Evolutionary conservation across 2,797 vertebrate species (phyloP).

Genomic region (Microcaecilia unicolor): DNA sequence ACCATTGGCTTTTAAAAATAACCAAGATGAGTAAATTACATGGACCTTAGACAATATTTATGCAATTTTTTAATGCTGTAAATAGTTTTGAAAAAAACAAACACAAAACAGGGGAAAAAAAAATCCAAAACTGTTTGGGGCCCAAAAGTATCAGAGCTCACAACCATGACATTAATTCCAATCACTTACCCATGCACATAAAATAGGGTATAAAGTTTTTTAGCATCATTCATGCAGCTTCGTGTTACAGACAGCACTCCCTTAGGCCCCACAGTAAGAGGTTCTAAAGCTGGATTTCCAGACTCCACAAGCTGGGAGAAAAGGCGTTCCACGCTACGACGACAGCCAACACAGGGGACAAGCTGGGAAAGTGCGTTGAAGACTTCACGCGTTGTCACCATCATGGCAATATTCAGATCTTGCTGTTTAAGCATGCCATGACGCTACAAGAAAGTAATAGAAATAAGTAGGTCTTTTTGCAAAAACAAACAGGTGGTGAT

Average conservation of each 20-base stretch:
- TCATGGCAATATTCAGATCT: conserved; percentile 81
- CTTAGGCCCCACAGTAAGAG: conserved; percentile 80
- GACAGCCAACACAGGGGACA: conserved; percentile 91
- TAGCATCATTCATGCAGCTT: conserved; percentile 80
- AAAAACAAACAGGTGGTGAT: neutral
- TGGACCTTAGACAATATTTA: too few species aligned
- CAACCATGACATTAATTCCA: too few species aligned
- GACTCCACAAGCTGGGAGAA: conserved; percentile 90
- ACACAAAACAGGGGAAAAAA: too few species aligned
- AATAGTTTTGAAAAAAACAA: too few species aligned
- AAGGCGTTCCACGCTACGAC: conserved; percentile 88
- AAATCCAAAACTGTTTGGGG: too few species aligned
- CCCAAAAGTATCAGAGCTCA: too few species aligned
- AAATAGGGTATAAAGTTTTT: conserved; percentile 88
- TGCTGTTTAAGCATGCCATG: conserved; percentile 85
- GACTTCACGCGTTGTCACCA: conserved; percentile 87
- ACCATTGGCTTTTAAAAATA: too few species aligned
- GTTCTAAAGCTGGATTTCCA: conserved; percentile 85
- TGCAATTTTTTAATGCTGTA: too few species aligned
- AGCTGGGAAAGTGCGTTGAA: conserved; percentile 81
- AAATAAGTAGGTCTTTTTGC: neutral
- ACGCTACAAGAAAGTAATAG: conserved; percentile 47
- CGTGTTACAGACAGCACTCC: conserved; percentile 83
- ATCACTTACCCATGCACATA: conserved; percentile 91
- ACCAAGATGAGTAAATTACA: too few species aligned